A percentile compares a stretch with the other conserved stretches of the same genome.
Conservation (phyloP, 2,797 vertebrate species). For the Hybognathus amarus region DNA sequence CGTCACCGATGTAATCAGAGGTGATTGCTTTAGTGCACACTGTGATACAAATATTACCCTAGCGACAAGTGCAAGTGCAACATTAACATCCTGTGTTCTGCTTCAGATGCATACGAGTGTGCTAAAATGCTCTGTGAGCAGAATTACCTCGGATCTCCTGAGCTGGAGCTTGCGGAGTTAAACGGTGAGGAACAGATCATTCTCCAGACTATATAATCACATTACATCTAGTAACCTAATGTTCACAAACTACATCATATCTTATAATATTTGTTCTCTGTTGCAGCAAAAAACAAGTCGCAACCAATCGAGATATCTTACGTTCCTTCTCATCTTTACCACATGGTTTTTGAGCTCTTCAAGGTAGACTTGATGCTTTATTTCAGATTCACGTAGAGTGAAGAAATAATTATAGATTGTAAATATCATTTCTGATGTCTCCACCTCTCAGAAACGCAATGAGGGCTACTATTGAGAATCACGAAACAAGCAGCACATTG, state of each 20-base stretch:
- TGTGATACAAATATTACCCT: neutral
- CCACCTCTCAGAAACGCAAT: conserved; percentile 82
- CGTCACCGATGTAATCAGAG: conserved; percentile 83
- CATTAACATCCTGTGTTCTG: neutral
- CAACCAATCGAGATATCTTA: conserved; percentile 86
- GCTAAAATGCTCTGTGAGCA: conserved; percentile 89
- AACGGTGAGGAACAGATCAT: conserved; percentile 75
- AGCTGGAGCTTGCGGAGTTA: conserved; percentile 84
- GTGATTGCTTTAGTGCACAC: conserved; percentile 63
- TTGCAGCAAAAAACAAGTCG: conserved; percentile 71
- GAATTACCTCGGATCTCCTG: conserved; percentile 85
- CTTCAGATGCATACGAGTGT: conserved; percentile 85
- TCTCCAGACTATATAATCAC: neutral
- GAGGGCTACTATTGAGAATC: conserved; percentile 87
- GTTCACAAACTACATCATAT: neutral
- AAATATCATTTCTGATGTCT: neutral
- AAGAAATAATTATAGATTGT: neutral
- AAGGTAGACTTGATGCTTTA: conserved; percentile 78
- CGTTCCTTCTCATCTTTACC: conserved; percentile 88
- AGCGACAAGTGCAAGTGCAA: neutral
- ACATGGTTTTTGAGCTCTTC: conserved; percentile 92
- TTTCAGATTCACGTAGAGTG: neutral
- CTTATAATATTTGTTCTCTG: conserved; percentile 7
- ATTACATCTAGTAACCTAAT: neutral
- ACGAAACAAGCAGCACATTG: conserved; percentile 79